Base-by-base conservation (phyloP, 1,140 invertebrate species). In the Pogonognathellus flavescens region DNA sequence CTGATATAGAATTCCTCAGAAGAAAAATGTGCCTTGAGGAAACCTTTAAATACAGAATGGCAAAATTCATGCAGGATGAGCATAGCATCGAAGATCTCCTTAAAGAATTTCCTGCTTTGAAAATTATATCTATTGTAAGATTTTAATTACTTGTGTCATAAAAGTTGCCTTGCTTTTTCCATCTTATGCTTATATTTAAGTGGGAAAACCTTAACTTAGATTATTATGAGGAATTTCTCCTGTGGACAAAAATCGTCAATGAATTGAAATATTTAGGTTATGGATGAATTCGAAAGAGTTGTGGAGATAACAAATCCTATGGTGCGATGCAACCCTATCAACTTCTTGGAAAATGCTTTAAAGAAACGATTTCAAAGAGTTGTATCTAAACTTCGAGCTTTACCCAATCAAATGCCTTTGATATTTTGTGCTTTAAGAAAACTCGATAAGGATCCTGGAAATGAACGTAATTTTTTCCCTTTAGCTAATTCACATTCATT, bases 211-310 rank as follows among this genome's bases (percentile, higher is more conserved):
- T n/a, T n/a, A n/a, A n/a, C n/a, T n/a, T n/a, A n/a, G n/a, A n/a
- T n/a, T n/a, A n/a, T n/a, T n/a, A n/a, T n/a, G n/a, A n/a, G n/a
- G n/a, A n/a, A n/a, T n/a, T n/a, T n/a, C n/a, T n/a, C n/a, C n/a
- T n/a, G n/a, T n/a, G n/a, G n/a, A n/a, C n/a, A n/a, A n/a, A n/a
- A n/a, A n/a, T n/a, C n/a, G n/a, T n/a, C n/a, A n/a, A n/a, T n/a
- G n/a, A n/a, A n/a, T n/a, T n/a, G n/a, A n/a, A n/a, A n/a, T n/a
- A n/a, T 59, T 66, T 18, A 76, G 70, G 49, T 76, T 9, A 76
- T 76, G 70, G 70, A 76, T 16, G 70, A 76, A 76, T 76, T 76
- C n/a, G 70, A 76, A 76, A 76, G 70, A 76, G 70, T 76, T 76
- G 70, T 76, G 25, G 70, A 76, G 16, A 31, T 76, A 9, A 76